These are phyloP conservation scores for Elachura formosa DNA, from an alignment of 2,113 vertebrate species.

Conservation along the genomic window DNA sequence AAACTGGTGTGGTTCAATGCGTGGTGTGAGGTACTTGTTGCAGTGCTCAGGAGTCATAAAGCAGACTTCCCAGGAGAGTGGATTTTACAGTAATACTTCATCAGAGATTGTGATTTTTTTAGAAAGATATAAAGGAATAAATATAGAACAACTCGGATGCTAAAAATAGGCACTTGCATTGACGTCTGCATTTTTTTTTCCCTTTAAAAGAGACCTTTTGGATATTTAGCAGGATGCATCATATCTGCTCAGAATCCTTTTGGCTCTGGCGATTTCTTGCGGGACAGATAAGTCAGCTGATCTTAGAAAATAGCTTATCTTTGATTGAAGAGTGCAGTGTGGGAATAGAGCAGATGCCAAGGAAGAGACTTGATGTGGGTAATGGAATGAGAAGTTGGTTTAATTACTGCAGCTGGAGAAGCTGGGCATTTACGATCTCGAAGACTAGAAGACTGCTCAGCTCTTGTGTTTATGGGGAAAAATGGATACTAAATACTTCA, in stretches of 20 bases:
- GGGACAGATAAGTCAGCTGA: constrained; percentile 17
- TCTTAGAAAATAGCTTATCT: constrained; percentile 23
- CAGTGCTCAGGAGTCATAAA: not conserved
- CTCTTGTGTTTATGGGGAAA: not conserved
- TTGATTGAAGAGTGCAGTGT: not conserved
- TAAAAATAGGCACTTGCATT: constrained; percentile 28
- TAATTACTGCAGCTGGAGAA: constrained; percentile 45
- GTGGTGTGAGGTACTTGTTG: not conserved
- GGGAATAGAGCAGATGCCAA: not conserved
- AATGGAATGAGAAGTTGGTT: constrained; percentile 8
- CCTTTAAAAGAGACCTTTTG: not conserved
- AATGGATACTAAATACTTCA: not conserved
- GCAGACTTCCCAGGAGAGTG: not conserved
- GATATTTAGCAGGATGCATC: constrained; percentile 3
- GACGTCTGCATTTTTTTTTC: not conserved
- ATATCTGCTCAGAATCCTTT: not conserved
- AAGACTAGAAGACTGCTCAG: not conserved
- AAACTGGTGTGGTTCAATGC: not conserved
- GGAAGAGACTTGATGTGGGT: constrained; percentile 3
- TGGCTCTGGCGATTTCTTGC: not conserved
- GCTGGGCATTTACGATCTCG: not conserved
- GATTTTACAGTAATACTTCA: not conserved
- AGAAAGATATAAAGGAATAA: constrained; percentile 24
- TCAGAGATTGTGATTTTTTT: not conserved
- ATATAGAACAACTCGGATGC: not conserved